A percentile compares a stretch with the other conserved stretches of the same genome.
Evolutionary conservation across 2,888 invertebrate species (phyloP).

Genomic region (Liodrosophila aerea): DNA sequence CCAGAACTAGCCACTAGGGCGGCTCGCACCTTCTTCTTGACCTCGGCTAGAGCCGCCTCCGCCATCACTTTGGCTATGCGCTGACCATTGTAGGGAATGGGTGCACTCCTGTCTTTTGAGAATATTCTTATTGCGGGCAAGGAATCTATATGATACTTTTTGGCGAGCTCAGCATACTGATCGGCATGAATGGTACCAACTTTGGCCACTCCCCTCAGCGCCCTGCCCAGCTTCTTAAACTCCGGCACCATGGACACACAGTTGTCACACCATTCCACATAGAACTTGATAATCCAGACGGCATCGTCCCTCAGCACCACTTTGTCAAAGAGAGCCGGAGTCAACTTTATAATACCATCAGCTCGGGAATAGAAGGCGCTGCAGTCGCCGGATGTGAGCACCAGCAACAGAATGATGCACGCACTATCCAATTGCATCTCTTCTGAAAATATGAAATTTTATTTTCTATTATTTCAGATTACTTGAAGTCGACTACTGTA

Average conservation of each 20-base stretch:
- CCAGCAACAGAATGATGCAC: constrained; percentile 54
- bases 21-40: constrained; percentile 88
- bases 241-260: constrained; percentile 95
- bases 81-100: constrained; percentile 92
- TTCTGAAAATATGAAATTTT: too few species aligned
- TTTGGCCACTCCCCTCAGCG: constrained; percentile 96
- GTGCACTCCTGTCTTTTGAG: constrained; percentile 90
- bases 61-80: constrained; percentile 93
- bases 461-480: too few species aligned
- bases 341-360: constrained; percentile 92
- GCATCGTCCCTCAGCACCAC: constrained; percentile 91
- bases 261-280: constrained; percentile 97
- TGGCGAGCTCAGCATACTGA: constrained; percentile 90
- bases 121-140: constrained; percentile 99
- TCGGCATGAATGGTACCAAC: constrained; percentile 97
- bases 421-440: too few species aligned
- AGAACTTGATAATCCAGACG: constrained; percentile 94
- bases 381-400: constrained; percentile 25
- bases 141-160: constrained; percentile 91
- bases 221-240: constrained; percentile 95
- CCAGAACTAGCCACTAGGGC: too few species aligned
- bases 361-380: constrained; percentile 86
- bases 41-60: constrained; percentile 91
- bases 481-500: too few species aligned
- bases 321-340: constrained; percentile 92